Conservation (phyloP, 2,113 vertebrate species). For the Noctilio leporinus region DNA sequence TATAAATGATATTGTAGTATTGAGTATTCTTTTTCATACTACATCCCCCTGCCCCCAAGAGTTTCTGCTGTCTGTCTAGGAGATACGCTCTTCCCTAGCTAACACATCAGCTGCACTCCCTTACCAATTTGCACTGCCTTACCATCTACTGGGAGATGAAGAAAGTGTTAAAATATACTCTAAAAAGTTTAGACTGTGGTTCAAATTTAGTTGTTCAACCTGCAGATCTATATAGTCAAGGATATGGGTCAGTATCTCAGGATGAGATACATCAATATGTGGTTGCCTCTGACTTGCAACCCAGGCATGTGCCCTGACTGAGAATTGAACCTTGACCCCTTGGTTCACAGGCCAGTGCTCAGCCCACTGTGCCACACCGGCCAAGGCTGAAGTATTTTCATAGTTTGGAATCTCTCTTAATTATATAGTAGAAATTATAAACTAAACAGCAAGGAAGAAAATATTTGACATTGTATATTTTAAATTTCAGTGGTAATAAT, state of each 20-base stretch:
- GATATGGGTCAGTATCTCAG: neutral
- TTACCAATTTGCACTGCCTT: neutral
- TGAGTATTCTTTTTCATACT: neutral
- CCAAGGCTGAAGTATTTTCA: neutral
- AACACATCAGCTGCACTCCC: neutral
- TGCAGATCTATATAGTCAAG: neutral
- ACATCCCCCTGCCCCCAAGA: neutral
- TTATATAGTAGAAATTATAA: neutral
- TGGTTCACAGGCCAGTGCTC: too few relatives aligned
- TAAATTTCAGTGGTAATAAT: conserved; percentile 76
- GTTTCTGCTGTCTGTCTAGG: neutral
- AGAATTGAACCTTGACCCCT: too few relatives aligned
- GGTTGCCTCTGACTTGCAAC: too few relatives aligned
- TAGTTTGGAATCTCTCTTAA: neutral
- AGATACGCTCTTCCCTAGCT: neutral
- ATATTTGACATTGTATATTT: conserved; percentile 5
- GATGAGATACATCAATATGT: too few relatives aligned
- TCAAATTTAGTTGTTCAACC: neutral
- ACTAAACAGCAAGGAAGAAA: neutral
- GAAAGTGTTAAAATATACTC: neutral
- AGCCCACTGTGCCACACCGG: too few relatives aligned
- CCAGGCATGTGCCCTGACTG: too few relatives aligned
- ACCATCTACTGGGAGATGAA: neutral
- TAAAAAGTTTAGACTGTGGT: neutral
- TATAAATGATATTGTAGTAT: neutral